These are phyloP conservation scores for Salvelinus sp. DNA, from an alignment of 2,113 vertebrate species.

Conservation along the genomic window DNA sequence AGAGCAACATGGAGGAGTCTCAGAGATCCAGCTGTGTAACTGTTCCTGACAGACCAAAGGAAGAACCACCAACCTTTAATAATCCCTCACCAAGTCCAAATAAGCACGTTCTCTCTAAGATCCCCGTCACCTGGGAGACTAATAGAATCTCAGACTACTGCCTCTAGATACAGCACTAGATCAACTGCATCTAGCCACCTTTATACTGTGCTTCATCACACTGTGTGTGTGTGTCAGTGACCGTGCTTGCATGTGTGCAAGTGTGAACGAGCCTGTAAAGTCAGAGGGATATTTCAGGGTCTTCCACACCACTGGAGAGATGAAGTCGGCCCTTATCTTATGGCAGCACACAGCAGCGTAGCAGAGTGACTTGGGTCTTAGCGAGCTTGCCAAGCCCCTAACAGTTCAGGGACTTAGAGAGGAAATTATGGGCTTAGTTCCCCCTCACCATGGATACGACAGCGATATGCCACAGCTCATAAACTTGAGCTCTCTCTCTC, in stretches of 20 bases:
- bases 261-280: neutral
- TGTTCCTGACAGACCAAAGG: constrained; percentile 31
- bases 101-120: neutral
- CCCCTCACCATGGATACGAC: neutral
- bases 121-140: neutral
- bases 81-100: neutral
- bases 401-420: constrained; percentile 14
- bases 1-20: neutral
- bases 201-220: neutral
- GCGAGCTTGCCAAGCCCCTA: constrained; percentile 1
- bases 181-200: no score
- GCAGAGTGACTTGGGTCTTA: neutral
- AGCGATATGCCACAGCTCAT: neutral
- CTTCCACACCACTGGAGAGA: constrained; percentile 39
- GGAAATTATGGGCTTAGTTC: constrained; percentile 17
- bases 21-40: constrained; percentile 34
- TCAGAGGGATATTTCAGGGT: constrained; percentile 17
- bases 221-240: neutral
- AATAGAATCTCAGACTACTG: neutral
- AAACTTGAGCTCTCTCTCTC: neutral
- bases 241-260: no score
- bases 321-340: constrained; percentile 56
- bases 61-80: neutral
- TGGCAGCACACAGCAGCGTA: constrained; percentile 21
- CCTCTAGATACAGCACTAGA: neutral